Evolutionary conservation across 1,140 invertebrate species (phyloP).

Genomic region (Dinothrombium tinctorium): DNA sequence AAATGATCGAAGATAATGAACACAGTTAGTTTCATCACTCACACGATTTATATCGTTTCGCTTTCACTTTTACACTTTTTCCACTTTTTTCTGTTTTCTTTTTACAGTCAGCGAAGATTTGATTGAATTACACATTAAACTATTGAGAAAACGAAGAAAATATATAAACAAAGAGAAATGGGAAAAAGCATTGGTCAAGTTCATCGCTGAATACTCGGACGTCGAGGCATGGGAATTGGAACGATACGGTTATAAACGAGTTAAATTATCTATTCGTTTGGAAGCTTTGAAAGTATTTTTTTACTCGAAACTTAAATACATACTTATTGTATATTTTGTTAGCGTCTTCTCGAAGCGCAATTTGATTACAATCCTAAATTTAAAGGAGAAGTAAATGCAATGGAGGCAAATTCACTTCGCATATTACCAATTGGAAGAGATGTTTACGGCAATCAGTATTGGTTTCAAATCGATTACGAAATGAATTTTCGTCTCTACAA

Average conservation of each 20-base stretch:
- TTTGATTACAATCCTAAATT: constrained; percentile 85
- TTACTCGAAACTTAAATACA: not conserved
- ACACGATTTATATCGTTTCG: not conserved
- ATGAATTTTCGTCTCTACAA: constrained; percentile 69
- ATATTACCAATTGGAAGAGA: constrained; percentile 68
- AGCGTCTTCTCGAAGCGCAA: constrained; percentile 74
- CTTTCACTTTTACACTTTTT: not conserved
- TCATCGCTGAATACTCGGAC: constrained; percentile 61
- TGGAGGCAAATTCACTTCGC: constrained; percentile 48
- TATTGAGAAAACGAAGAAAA: constrained; percentile 56
- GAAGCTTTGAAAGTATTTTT: constrained; percentile 50
- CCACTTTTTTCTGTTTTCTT: constrained; percentile 11
- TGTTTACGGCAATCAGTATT: constrained; percentile 65
- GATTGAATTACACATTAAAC: constrained; percentile 61
- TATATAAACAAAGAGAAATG: constrained; percentile 61
- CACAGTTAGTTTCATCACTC: constrained; percentile 31
- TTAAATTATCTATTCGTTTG: constrained; percentile 60
- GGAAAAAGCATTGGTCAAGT: constrained; percentile 68
- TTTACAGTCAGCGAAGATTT: constrained; percentile 24
- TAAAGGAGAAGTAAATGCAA: constrained; percentile 65
- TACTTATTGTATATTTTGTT: constrained; percentile 15
- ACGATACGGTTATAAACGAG: constrained; percentile 79
- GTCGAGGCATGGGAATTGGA: constrained; percentile 92
- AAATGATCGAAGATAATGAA: constrained; percentile 60
- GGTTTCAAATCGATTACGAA: constrained; percentile 72